A percentile compares a stretch with the other conserved stretches of the same genome.
These are phyloP conservation scores for Coluber constrictor DNA, from an alignment of 2,797 vertebrate genomes.

Conservation along the genomic window DNA sequence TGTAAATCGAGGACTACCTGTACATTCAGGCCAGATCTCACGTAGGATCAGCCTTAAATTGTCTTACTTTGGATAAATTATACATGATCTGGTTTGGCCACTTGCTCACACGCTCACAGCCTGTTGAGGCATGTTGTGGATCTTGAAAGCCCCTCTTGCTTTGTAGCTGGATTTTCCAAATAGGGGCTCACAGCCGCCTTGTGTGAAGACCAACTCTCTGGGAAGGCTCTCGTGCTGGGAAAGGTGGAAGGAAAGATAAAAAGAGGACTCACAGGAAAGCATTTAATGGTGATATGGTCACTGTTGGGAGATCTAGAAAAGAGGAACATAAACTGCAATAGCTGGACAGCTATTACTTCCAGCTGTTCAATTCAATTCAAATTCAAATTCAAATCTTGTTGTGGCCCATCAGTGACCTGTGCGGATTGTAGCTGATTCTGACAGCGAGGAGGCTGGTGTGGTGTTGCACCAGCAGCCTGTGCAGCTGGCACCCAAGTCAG, in stretches of 20 bases:
- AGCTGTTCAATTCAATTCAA: no score
- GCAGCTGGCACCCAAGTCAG: no score
- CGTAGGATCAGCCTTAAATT: no score
- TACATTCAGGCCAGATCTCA: no score
- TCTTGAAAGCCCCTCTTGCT: background rate
- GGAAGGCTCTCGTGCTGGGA: background rate
- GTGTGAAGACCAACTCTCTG: background rate
- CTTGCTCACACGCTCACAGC: background rate
- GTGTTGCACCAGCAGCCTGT: no score
- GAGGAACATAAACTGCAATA: background rate
- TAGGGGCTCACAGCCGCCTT: background rate
- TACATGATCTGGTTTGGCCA: no score
- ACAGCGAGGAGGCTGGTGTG: no score
- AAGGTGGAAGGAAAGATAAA: background rate
- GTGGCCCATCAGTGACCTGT: no score
- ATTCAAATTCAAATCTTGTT: no score
- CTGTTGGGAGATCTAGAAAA: background rate
- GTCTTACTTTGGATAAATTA: background rate
- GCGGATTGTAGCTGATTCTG: no score
- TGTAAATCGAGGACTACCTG: no score
- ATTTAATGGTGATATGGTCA: background rate
- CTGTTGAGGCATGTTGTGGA: background rate
- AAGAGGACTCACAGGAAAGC: background rate
- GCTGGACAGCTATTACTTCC: background rate
- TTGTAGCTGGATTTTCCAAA: background rate